Base-by-base conservation (phyloP, 2,888 invertebrate species). In the Marronus borbonicus region DNA sequence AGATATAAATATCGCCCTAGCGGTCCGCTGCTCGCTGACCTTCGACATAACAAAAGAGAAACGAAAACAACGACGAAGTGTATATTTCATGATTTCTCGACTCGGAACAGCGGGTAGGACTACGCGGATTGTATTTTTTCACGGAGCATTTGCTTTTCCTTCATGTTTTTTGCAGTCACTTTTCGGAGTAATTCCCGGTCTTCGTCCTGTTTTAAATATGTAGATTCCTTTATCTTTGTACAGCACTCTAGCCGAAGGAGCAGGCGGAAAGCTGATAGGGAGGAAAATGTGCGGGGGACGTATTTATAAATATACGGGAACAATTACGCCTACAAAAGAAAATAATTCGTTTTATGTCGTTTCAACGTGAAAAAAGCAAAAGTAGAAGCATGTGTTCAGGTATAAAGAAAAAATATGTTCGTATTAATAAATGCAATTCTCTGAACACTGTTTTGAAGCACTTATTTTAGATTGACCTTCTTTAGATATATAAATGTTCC, bases 91-190 rank as follows among this genome's bases (percentile, higher is more conserved):
- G 24, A 62, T 62, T 28, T 62, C 28, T 62, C 24, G 62, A 62
- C 24, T 7, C 36, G 10, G 8, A 65, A n/a, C n/a, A 36, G 7
- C 12, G 17, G 39, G 17, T 14, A 7, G 39, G 24, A 10, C 24
- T 17, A 36, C 7, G 39, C 65, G 52, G n/a, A 52, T 62, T 65
- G 65, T 65, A 39, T n/a, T 65, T 65, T 65, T 65, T 65, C 65
- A 65, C 39, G 65, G n/a, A 65, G 65, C 36, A 65, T 65, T 65
- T 65, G 65, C 39, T 65, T 65, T 65, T 65, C n/a, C 62, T 62
- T 28, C 62, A 31, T 31, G 28, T 62, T 62, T 62, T 28, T 62
- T 31, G 31, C 62, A 31, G 62, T 62, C 17, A 39, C 5, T 65
- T 65, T 39, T 65, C 17, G 65, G 17, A 39, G 65, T 36, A 65